Evolutionary conservation across 1,140 invertebrate species (phyloP), one percentile per base, ranked within the genome.

Genomic region (Phocides pigmalion): DNA sequence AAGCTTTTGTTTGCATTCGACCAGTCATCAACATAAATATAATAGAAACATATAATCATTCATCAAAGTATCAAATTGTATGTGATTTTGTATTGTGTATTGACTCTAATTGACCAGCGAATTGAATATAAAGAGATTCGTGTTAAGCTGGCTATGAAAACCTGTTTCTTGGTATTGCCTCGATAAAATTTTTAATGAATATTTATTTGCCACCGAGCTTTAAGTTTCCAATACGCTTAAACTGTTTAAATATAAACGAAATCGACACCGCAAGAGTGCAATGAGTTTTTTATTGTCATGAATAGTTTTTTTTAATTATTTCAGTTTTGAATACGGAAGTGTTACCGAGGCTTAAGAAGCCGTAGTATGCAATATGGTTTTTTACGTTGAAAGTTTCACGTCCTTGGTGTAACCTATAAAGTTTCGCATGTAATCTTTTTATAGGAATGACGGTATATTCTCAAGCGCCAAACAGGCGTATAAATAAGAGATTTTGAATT

Each of bases 91-190:
- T 47, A 17, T 68, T 56, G 50, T 65, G 8, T 37, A 44, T 35
- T 58, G 54, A 68, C 58, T 68, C 37, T 64, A 70, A 74, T 71
- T 68, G 54, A 68, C 62, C 58, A 32, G 51, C 42, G 35, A 62
- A 62, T 51, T 69, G 59, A 72, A 59, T 68, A 68, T 68, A 53
- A 65, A 68, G 65, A 62, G 58, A 56, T 25, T 41, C 3, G 46
- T 35, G 11, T 59, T 65, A 65, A 66, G 19, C 35, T 59, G 32
- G 20, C 19, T 25, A 56, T 56, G 37, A 42, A 44, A 56, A 25
- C 20, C 35, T 25, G 49, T 51, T 15, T 28, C 25, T 41, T 42
- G 20, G 19, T 42, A 42, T 41, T 56, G 19, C 22, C 39, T 41
- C 20, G 39, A 42, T 56, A 51, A 17, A 15, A 42, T 41, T 56